A percentile compares a stretch with the other conserved stretches of the same genome.
Conservation (phyloP, 2,888 invertebrate genomes). For the Clostera curtula region DNA sequence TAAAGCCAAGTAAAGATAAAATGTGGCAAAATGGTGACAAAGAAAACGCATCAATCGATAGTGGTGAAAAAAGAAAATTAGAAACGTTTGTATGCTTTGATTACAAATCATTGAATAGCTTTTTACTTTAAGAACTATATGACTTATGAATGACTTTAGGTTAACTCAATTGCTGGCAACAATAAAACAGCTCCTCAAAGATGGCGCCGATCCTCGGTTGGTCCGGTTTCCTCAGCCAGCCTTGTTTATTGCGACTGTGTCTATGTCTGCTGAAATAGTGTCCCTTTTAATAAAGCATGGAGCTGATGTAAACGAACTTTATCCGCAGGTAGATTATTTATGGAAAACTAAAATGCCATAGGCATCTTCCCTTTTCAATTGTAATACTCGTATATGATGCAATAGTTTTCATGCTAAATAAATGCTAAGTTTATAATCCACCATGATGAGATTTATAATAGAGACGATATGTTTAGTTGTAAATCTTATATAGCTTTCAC, state of each 20-base stretch:
- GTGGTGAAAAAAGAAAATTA: conserved; percentile 26
- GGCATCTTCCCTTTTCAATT: too few species aligned
- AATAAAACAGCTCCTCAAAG: conserved; percentile 38
- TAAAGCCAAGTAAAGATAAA: conserved; percentile 36
- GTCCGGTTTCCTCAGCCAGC: conserved; percentile 51
- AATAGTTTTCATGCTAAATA: too few species aligned
- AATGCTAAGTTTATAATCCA: too few species aligned
- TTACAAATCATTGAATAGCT: not conserved
- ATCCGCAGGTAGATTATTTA: conserved; percentile 41
- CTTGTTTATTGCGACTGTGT: conserved; percentile 36
- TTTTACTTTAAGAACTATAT: not conserved
- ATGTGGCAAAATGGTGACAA: conserved; percentile 30
- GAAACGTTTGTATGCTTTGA: conserved; percentile 30
- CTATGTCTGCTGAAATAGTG: conserved; percentile 37
- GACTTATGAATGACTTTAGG: conserved; percentile 29
- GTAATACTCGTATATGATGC: too few species aligned
- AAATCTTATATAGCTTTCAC: too few species aligned
- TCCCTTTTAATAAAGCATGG: conserved; percentile 36
- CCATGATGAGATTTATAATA: too few species aligned
- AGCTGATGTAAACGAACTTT: conserved; percentile 48
- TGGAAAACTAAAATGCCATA: too few species aligned
- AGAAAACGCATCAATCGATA: conserved; percentile 26
- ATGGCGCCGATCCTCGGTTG: conserved; percentile 47
- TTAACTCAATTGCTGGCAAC: conserved; percentile 35
- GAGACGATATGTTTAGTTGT: too few species aligned